Base-by-base conservation (phyloP, 2,888 invertebrate species). In the Hirtodrosophila duncani region DNA sequence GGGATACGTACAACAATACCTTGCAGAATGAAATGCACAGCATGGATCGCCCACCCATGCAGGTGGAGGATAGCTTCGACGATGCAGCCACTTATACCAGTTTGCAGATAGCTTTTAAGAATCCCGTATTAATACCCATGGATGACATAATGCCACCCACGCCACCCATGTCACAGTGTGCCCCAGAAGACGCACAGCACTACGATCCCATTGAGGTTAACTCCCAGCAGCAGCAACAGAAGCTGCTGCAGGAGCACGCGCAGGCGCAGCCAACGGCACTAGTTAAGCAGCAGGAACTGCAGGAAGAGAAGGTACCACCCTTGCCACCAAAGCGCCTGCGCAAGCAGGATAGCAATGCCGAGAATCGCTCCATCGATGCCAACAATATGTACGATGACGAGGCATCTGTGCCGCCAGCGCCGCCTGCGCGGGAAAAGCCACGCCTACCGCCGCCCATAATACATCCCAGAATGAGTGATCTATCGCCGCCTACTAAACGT, bases 71-170 rank as follows among this genome's bases (percentile, higher is more conserved):
- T 18, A 91, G 91, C 26, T 93, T 93, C 60, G 91, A 92, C 77
- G 95, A 95, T 74, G 90, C 92, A 20, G 92, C 92, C 50, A 94
- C 94, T 0, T 95, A 95, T 79, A 93, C 94, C 1, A 95, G 95
- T 81, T 87, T 95, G 41, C 95, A 95, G 82, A 89, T 94, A 81
- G 95, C 95, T 0, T 95, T 95, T 88, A 94, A 92, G 84, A 94
- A 95, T 86, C 95, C 95, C 0, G 88, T 94, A 1, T 92, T 93
- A 0, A 88, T 94, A 24, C 88, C 89, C 14, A 89, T 93, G 51
- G 86, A 88, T 1, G 92, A 92, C 67, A 88, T 91, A 0, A 83
- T 88, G 61, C 84, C 89, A 8, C 87, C 87, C 1, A 81, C 84
- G 20, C 83, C 87, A 5, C 84, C 85, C 45, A 62, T 80, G 55